A percentile compares a stretch with the other conserved stretches of the same genome.
These are phyloP conservation scores for Zootermopsis nevadensis DNA, from an alignment of 2,888 invertebrate genomes.

Conservation along the genomic window DNA sequence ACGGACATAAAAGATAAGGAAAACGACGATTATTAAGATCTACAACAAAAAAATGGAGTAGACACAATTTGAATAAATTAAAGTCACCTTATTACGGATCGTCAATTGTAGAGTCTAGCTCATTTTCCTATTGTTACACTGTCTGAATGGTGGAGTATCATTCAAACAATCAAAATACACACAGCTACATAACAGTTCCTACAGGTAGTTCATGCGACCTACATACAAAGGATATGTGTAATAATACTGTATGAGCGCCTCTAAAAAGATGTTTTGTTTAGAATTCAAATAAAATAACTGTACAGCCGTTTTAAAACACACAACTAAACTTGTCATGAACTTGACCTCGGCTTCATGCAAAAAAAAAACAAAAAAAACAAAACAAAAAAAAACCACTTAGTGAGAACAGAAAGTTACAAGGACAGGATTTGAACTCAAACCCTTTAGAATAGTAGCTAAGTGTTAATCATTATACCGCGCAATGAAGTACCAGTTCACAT, in stretches of 20 bases:
- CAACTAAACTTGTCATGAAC: no score
- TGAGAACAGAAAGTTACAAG: no score
- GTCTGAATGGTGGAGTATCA: conserved; percentile 10
- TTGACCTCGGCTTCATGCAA: neutral
- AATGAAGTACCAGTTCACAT: no score
- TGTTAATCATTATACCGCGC: no score
- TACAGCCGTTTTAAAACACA: neutral
- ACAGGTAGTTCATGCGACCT: neutral
- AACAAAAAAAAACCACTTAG: no score
- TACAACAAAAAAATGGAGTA: neutral
- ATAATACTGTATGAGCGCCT: neutral
- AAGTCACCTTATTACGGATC: neutral
- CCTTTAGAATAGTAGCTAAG: no score
- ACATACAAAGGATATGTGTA: conserved; percentile 24
- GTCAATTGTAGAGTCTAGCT: neutral
- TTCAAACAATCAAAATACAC: neutral
- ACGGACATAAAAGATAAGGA: neutral
- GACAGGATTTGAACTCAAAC: no score
- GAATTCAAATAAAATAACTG: conserved; percentile 25
- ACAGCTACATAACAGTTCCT: neutral
- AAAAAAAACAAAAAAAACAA: no score
- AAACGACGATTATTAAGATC: neutral
- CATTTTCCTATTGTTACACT: conserved; percentile 10
- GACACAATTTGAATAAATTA: conserved; percentile 29
- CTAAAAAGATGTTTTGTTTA: neutral